These are phyloP conservation scores for Rhinoraja longicauda DNA, from an alignment of 2,797 vertebrate species.

Conservation along the genomic window DNA sequence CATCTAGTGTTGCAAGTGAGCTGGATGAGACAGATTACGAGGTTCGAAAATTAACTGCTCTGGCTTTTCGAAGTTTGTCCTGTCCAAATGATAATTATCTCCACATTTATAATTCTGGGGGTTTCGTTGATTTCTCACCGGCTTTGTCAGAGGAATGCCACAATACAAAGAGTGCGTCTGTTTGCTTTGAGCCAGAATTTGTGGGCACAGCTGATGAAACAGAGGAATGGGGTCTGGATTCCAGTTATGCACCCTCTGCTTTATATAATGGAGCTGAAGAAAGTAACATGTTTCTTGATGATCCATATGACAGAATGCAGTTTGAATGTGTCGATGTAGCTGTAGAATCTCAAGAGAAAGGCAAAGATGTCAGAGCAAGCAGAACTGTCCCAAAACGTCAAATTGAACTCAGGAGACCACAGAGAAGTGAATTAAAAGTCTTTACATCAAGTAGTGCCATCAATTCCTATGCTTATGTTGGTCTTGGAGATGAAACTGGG, in stretches of 20 bases:
- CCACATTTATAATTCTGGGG: conserved; percentile 75
- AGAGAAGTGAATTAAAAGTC: conserved; percentile 57
- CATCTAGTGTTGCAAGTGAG: conserved; percentile 69
- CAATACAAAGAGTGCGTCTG: conserved; percentile 58
- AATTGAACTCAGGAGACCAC: conserved; percentile 79
- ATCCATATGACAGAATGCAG: conserved; percentile 61
- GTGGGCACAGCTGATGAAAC: conserved; percentile 56
- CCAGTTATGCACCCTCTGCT: conserved; percentile 43
- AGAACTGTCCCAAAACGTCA: conserved; percentile 89
- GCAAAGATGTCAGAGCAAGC: conserved; percentile 56
- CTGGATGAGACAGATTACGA: conserved; percentile 75
- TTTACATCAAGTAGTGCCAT: conserved; percentile 14
- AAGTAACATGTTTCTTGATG: conserved; percentile 50
- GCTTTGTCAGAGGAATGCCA: conserved; percentile 70
- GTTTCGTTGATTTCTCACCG: conserved; percentile 66
- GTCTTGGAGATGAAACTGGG: neutral
- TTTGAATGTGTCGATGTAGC: conserved; percentile 83
- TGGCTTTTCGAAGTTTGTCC: conserved; percentile 66
- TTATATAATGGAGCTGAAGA: conserved; percentile 44
- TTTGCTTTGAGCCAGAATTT: conserved; percentile 63
- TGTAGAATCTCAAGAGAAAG: conserved; percentile 66
- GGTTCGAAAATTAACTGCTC: conserved; percentile 72
- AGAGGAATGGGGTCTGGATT: conserved; percentile 45
- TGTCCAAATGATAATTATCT: conserved; percentile 65
- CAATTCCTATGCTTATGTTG: neutral